Evolutionary conservation across 2,113 vertebrate species (phyloP).

Genomic region (Syngnathus scovelli): DNA sequence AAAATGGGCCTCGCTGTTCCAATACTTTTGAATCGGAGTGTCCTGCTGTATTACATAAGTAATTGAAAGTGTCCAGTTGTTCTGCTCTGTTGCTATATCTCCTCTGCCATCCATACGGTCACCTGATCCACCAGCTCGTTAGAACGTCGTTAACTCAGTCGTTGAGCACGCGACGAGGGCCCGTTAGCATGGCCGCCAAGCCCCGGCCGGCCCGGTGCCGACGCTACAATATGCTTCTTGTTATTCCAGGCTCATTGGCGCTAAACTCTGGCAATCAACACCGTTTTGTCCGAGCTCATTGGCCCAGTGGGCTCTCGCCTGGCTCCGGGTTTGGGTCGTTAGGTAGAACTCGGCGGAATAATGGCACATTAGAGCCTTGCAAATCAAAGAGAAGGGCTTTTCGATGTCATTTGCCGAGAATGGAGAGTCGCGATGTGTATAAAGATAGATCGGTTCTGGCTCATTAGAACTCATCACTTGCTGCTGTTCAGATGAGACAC

Average conservation of each 20-base stretch:
- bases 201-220: slow-evolving; percentile 52
- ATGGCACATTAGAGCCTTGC: slow-evolving; percentile 62
- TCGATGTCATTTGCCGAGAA: slow-evolving; percentile 49
- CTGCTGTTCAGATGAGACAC: slow-evolving; percentile 20
- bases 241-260: slow-evolving; percentile 75
- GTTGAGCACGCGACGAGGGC: slow-evolving; percentile 53
- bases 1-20: too few relatives aligned
- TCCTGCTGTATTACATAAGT: neutral
- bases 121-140: slow-evolving; percentile 54
- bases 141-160: slow-evolving; percentile 64
- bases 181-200: slow-evolving; percentile 60
- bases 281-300: slow-evolving; percentile 72
- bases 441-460: slow-evolving; percentile 41
- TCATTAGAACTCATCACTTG: slow-evolving; percentile 33
- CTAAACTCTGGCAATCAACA: slow-evolving; percentile 69
- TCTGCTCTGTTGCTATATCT: slow-evolving; percentile 47
- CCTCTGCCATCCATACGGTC: slow-evolving; percentile 40
- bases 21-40: neutral
- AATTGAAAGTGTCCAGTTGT: neutral
- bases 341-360: slow-evolving; percentile 61
- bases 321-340: slow-evolving; percentile 61
- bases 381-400: slow-evolving; percentile 56
- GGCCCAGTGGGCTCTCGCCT: slow-evolving; percentile 66
- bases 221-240: slow-evolving; percentile 72
- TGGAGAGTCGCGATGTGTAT: slow-evolving; percentile 45